Conservation (phyloP, 1,140 invertebrate species). For the Trichomalopsis sarcophagae region DNA sequence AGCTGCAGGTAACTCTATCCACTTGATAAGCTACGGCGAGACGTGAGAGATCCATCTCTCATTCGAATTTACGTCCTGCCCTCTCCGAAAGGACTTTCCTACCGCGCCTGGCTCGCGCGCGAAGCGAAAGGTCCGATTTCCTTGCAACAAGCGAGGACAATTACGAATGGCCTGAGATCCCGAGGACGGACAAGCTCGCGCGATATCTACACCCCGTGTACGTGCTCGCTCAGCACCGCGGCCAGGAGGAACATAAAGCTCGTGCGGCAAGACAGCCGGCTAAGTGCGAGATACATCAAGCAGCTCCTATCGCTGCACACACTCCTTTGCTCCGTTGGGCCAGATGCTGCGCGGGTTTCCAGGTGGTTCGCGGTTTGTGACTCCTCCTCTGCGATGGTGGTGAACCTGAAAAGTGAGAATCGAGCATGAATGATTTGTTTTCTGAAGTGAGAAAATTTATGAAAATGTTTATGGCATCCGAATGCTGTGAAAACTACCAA, state of each 20-base stretch:
- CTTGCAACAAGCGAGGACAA: constrained; percentile 54
- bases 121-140: constrained; percentile 55
- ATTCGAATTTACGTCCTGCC: neutral
- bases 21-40: neutral
- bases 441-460: too few species aligned
- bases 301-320: constrained; percentile 61
- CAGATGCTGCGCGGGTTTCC: too few species aligned
- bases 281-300: constrained; percentile 74
- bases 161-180: constrained; percentile 62
- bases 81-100: neutral
- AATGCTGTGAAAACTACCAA: too few species aligned
- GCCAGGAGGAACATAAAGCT: constrained; percentile 58
- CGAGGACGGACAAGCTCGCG: constrained; percentile 53
- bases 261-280: constrained; percentile 60
- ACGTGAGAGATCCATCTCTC: constrained; percentile 8
- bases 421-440: too few species aligned
- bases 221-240: constrained; percentile 50
- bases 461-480: neutral
- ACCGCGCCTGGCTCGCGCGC: neutral
- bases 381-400: neutral
- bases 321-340: constrained; percentile 24
- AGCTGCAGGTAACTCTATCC: neutral
- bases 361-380: neutral
- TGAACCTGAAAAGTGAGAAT: too few species aligned
- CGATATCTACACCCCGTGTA: constrained; percentile 58